Conservation (phyloP, 2,888 invertebrate species). For the Eupithecia subumbrata region DNA sequence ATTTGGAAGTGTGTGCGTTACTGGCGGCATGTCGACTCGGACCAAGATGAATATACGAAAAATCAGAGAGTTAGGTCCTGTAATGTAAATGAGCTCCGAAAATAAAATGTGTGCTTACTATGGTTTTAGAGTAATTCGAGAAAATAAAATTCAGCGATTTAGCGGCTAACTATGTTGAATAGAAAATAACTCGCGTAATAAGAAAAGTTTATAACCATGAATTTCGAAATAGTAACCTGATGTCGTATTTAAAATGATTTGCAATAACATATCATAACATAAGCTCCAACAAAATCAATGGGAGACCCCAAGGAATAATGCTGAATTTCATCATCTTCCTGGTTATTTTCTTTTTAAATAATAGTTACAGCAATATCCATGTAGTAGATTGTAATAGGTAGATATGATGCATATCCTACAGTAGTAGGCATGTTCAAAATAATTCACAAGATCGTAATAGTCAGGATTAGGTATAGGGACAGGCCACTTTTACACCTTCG, state of each 20-base stretch:
- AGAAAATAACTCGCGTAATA: background rate
- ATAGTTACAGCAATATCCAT: slow-evolving; percentile 1
- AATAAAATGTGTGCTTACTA: no score
- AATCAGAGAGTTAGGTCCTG: no score
- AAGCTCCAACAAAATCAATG: background rate
- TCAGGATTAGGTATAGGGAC: no score
- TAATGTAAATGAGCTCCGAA: no score
- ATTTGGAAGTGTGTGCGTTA: no score
- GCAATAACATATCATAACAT: no score
- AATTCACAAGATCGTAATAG: background rate
- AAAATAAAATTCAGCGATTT: no score
- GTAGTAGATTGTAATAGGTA: background rate
- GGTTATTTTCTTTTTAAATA: background rate
- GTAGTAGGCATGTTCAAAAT: background rate
- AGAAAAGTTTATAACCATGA: background rate
- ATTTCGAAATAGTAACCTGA: background rate
- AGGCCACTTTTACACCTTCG: background rate
- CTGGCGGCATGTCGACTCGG: no score
- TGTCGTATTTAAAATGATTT: no score
- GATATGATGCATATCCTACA: background rate
- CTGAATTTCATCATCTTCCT: background rate
- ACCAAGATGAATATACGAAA: no score
- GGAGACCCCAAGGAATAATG: background rate
- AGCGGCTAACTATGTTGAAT: background rate
- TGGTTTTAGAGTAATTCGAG: no score